Evolutionary conservation across 2,888 invertebrate genomes (phyloP), one percentile per base, ranked within the genome.

Genomic region (Cylindroiulus punctatus): DNA sequence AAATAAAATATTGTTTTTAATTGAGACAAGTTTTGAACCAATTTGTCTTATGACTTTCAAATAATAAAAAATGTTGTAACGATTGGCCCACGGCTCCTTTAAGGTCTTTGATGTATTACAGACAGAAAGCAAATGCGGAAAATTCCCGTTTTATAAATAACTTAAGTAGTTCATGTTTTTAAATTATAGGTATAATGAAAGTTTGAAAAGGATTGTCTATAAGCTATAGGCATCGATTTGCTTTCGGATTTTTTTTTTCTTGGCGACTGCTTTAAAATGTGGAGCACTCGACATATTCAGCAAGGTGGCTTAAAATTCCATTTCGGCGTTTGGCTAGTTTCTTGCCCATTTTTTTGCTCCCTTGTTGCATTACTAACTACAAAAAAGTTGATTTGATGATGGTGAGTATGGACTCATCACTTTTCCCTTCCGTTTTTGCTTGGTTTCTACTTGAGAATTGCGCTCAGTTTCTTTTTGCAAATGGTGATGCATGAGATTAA

Each of bases 341-440:
- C 26, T 65, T 14, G n/a, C 17, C 47, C 17, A 17, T 42, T 47
- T 65, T 65, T 65, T 65, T n/a, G 10, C 65, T 65, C 26, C 65
- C 26, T 22, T 26, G 65, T 65, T 65, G 65, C 22, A 65, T 65
- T 65, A 65, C 26, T 65, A 22, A 65, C 0, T 8, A 10, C 26
- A 5, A 65, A 65, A 65, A 22, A 65, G 22, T 65, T 65, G 57
- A 17, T 10, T 5, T 26, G 26, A 65, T 26, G 22, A 12, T 65
- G 65, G 65, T 26, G 65, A 65, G 65, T 65, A 8, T 22, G 65
- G 65, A 26, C 65, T 65, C 65, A 65, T 65, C 65, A 65, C 65
- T 65, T 65, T 65, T 65, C 65, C 22, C n/a, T 26, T 65, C 65
- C 65, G n/a, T 2, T 65, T 65, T 8, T 65, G 65, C 65, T 26